Percentiles rank a stretch among this genome's conserved stretches.
phyloP scores from a whole-genome alignment of 2,888 invertebrate genomes.

The Neocrepidodera transversa region DNA sequence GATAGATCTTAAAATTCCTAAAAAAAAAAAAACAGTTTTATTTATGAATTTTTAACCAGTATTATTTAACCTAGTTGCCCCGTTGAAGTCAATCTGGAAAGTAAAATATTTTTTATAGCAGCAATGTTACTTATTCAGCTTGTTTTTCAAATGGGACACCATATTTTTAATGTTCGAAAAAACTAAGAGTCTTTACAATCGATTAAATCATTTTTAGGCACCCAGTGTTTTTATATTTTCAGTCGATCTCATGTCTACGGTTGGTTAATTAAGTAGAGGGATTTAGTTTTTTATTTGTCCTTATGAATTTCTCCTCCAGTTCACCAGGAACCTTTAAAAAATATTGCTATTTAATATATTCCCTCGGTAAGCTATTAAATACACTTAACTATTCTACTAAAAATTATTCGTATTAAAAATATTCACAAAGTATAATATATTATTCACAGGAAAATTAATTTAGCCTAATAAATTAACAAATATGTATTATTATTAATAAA shows the following conservation, averaged over 20 bases:
- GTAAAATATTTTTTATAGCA: background rate
- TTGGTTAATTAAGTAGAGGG: conserved; percentile 29
- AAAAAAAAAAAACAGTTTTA: background rate
- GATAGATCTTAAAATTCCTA: no score
- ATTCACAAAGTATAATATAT: no score
- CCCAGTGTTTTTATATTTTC: conserved; percentile 42
- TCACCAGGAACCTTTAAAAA: conserved; percentile 67
- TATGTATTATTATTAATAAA: no score
- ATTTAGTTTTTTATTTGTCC: conserved; percentile 44
- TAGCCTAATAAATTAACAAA: no score
- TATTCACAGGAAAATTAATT: no score
- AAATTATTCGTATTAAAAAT: background rate
- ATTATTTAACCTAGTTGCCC: background rate
- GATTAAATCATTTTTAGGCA: conserved; percentile 45
- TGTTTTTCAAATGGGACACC: background rate
- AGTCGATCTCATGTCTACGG: conserved; percentile 38
- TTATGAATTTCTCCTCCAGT: conserved; percentile 66
- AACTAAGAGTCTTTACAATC: conserved; percentile 24
- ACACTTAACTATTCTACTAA: background rate
- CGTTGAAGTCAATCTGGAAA: background rate
- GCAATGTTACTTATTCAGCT: background rate
- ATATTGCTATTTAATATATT: conserved; percentile 24
- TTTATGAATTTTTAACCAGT: background rate
- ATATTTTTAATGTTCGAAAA: background rate
- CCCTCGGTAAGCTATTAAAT: conserved; percentile 2